These are phyloP conservation scores for Exocentrus adspersus DNA, from an alignment of 2,888 invertebrate genomes.

Conservation along the genomic window DNA sequence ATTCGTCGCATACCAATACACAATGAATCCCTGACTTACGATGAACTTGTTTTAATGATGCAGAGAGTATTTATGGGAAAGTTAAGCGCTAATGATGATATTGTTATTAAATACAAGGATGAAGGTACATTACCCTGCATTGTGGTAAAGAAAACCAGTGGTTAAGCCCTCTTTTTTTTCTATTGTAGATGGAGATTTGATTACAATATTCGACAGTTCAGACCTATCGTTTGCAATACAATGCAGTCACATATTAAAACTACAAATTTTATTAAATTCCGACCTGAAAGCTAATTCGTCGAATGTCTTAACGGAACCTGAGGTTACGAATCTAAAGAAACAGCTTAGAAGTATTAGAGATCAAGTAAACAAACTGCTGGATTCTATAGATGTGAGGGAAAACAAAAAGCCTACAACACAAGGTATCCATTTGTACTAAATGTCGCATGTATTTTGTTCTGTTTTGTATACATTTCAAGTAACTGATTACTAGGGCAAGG, in stretches of 20 bases:
- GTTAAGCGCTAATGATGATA: slow-evolving; percentile 71
- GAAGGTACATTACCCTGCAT: too few relatives aligned
- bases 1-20: slow-evolving; percentile 76
- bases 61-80: slow-evolving; percentile 75
- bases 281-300: slow-evolving; percentile 54
- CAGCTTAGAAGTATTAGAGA: slow-evolving; percentile 67
- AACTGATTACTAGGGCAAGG: slow-evolving; percentile 16
- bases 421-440: slow-evolving; percentile 37
- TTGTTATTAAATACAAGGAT: slow-evolving; percentile 77
- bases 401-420: slow-evolving; percentile 39
- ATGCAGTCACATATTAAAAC: slow-evolving; percentile 72
- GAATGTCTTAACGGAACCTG: slow-evolving; percentile 52
- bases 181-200: slow-evolving; percentile 73
- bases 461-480: neutral
- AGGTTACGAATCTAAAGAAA: slow-evolving; percentile 64
- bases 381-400: slow-evolving; percentile 64
- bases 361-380: slow-evolving; percentile 69
- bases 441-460: neutral
- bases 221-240: slow-evolving; percentile 77
- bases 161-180: too few relatives aligned
- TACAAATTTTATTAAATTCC: slow-evolving; percentile 68
- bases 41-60: slow-evolving; percentile 78
- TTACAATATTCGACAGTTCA: slow-evolving; percentile 76
- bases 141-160: too few relatives aligned
- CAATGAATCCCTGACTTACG: slow-evolving; percentile 78